Evolutionary conservation across 2,797 vertebrate species (phyloP), one percentile per base, ranked within the genome.

Genomic region (Dendrocincla tyrannina): DNA sequence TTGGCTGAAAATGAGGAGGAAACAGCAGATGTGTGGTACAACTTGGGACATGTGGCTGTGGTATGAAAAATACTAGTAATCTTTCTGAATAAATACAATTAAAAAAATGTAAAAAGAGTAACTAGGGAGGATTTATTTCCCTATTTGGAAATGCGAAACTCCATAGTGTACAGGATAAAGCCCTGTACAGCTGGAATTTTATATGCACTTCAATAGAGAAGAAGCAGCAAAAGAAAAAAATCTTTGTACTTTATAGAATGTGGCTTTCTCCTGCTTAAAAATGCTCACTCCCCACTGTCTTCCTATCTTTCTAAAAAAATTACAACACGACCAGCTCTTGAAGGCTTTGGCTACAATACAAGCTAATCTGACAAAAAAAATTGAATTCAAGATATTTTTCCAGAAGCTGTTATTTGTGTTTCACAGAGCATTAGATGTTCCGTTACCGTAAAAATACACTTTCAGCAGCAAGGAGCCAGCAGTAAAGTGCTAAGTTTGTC

Each of bases 11-110:
- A 97, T 22, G 99, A 99, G 81, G 99, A 99, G 75, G 99, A 99
- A 89, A 98, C 98, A 93, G 99, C 99, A 10, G 99, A 99, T 50
- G 98, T 99, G 82, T 99, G 99, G 99, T 99, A 99, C 97, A 99
- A 99, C 98, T 79, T 99, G 89, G 99, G 99, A 63, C 99, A 99
- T 0, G 97, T 99, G 52, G 99, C 99, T 87, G 98, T 99, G 98
- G 99, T 99, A 97, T 92, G 99, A 98, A 84, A 41, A 76, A 62
- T 77, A 47, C 25, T 64, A 77, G 10, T 9, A 30, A 19, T 63
- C 64, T 91, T 89, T 83, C 58, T 73, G 32, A 59, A 74, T 50
- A 80, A 91, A 69, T 35, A 8, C 2, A 13, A 27, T 76, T 88
- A 7, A 74, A 53, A 79, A 93, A 53, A 20, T 32, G 8, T 55